Evolutionary conservation across 2,888 invertebrate genomes (phyloP), one percentile per base, ranked within the genome.

Genomic region (Cylloceria caligata): DNA sequence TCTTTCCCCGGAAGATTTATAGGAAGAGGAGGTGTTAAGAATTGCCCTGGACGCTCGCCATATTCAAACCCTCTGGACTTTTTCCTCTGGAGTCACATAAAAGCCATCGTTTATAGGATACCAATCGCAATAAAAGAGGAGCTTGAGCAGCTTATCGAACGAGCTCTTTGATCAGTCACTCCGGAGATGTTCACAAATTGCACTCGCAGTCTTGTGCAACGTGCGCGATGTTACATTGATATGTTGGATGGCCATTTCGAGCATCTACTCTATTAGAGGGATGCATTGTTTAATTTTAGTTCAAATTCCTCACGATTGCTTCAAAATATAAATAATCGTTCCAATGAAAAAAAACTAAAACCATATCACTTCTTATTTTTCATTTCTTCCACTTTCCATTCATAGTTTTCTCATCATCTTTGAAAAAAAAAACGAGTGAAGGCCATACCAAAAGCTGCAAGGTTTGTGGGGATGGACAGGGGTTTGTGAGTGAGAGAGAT

Each of bases 1-100:
- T 21, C 5, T 3, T 74, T 74, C 39, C 19, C 13, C 1, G 9
- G n/a, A 39, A 21, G 68, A 19, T 36, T 30, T 0, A 76, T 76
- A 2, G 68, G 68, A 1, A 19, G 60, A 36, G 68, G 69, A n/a
- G 77, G 77, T 0, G 5, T 45, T 11, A 2, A 6, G 5, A 45
- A 60, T 6, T 79, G 79, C 73, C 72, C 73, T 0, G 57, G 57
- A 1, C 72, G 67, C 2, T 79, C 79, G 0, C 72, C 73, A 6
- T 72, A 79, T 34, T 6, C 42, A 2, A 79, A 62, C 4, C 78
- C 72, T 0, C 30, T 72, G 1, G 78, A 78, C 11, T 71, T 79
- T 16, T 62, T 49, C 13, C 36, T 75, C 2, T 75, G 75, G 75
- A 55, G 75, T 4, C 49, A 52, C 27, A 19, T 79, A 0, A 79